Base-by-base conservation (phyloP, 1,140 invertebrate genomes). In the Maconellicoccus hirsutus region DNA sequence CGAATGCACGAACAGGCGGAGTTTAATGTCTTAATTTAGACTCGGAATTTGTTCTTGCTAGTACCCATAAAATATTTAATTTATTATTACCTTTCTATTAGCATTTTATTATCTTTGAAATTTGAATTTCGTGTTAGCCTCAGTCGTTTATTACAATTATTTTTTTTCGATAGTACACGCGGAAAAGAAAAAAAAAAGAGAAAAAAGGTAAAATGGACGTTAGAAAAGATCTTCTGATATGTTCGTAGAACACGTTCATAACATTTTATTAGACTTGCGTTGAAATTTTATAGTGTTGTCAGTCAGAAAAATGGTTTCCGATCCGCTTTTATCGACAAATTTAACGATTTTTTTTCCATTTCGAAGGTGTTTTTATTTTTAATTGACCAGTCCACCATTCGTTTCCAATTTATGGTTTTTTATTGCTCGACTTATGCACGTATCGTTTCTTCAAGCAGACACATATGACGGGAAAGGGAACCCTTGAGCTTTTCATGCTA, bases 1-100 rank as follows among this genome's bases (percentile, higher is more conserved):
- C 61, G 8, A 23, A 52, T 19, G n/a, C 42, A 66, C 61, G 10
- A 66, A 26, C 61, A 25, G 61, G 61, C 61, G 61, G 61, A 66
- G 61, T 66, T 66, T 66, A 66, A 66, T 66, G 61, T 66, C 61
- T 66, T 66, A 66, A 66, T 66, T 66, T 66, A 66, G 61, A 66
- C 29, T 33, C 25, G 61, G 61, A 66, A 66, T 66, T 66, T 23
- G 61, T 19, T 66, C 61, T 66, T 12, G 21, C 61, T 66, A 66
- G 61, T 66, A 23, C 61, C 21, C 61, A 66, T 66, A 66, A 66
- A 66, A 66, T 66, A 66, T 66, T 66, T 66, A 23, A 66, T 66
- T 66, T 66, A 66, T 66, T 66, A 66, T 66, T 66, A 66, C 61
- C 61, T 66, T 66, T 66, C 61, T 66, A 66, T 25, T 66, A 66